phyloP scores from a whole-genome alignment of 1,140 invertebrate genomes.

The Brachionus paranguensis region DNA sequence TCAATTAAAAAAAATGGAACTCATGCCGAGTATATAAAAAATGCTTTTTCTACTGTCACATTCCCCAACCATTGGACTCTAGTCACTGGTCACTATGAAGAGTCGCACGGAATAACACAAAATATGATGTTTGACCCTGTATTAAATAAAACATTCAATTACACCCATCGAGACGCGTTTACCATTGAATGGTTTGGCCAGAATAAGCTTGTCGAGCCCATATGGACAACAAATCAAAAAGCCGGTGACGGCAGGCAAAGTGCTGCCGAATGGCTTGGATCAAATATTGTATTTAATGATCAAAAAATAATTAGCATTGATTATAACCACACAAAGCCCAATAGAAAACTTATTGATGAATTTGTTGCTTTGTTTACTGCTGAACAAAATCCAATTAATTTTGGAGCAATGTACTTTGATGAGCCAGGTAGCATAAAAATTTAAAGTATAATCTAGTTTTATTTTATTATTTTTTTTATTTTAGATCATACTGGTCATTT shows the following conservation, averaged over 20 bases:
- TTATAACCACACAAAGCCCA: constrained; percentile 12
- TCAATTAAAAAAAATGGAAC: constrained; percentile 48
- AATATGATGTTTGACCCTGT: constrained; percentile 64
- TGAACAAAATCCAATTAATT: constrained; percentile 30
- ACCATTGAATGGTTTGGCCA: constrained; percentile 28
- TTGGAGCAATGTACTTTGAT: constrained; percentile 39
- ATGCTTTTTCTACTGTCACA: constrained; percentile 69
- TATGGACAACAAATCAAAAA: constrained; percentile 52
- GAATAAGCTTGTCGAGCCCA: constrained; percentile 47
- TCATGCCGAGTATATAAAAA: constrained; percentile 47
- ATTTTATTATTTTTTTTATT: not conserved
- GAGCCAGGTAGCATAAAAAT: not conserved
- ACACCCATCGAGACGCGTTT: not conserved
- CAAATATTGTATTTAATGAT: constrained; percentile 9
- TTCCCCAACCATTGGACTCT: constrained; percentile 74
- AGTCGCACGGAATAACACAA: constrained; percentile 67
- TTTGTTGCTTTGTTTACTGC: constrained; percentile 28
- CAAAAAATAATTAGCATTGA: constrained; percentile 28
- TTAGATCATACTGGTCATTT: constrained; percentile 48
- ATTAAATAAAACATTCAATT: constrained; percentile 49
- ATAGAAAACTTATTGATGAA: constrained; percentile 8
- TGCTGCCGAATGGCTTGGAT: constrained; percentile 35
- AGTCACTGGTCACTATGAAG: constrained; percentile 68
- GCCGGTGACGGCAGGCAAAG: constrained; percentile 39
- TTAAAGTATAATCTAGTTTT: not conserved